These are phyloP conservation scores for Aphelenchoides besseyi DNA, from an alignment of 1,140 invertebrate genomes.

Conservation along the genomic window DNA sequence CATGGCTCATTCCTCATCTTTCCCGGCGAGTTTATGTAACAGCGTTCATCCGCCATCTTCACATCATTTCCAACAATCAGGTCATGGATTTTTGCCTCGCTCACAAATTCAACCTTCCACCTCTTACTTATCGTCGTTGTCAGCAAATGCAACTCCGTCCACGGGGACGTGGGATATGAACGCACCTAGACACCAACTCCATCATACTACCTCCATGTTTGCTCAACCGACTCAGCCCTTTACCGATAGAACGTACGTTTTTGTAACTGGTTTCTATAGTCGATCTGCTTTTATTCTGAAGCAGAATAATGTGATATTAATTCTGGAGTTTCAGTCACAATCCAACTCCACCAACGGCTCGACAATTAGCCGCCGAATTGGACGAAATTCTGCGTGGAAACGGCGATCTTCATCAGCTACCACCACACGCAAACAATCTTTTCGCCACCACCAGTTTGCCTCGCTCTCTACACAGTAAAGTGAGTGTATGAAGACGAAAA, in stretches of 20 bases:
- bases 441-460: slow-evolving; percentile 55
- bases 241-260: slow-evolving; percentile 15
- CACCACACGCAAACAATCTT: slow-evolving; percentile 30
- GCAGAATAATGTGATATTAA: background rate
- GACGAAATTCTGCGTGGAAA: slow-evolving; percentile 55
- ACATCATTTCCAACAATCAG: background rate
- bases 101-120: slow-evolving; percentile 49
- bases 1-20: slow-evolving; percentile 60
- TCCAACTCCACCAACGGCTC: slow-evolving; percentile 56
- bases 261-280: background rate
- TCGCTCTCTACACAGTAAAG: slow-evolving; percentile 51
- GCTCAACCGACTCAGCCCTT: slow-evolving; percentile 27
- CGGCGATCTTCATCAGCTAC: slow-evolving; percentile 23
- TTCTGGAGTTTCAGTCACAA: slow-evolving; percentile 36
- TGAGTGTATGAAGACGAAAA: too few species aligned
- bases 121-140: slow-evolving; percentile 56
- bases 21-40: slow-evolving; percentile 53
- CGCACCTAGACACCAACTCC: slow-evolving; percentile 33
- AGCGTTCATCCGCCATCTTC: background rate
- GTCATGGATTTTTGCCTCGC: background rate
- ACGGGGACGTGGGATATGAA: slow-evolving; percentile 28
- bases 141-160: slow-evolving; percentile 28
- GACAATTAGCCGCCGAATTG: slow-evolving; percentile 61
- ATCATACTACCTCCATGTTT: slow-evolving; percentile 31
- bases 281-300: background rate